phyloP scores from a whole-genome alignment of 2,888 invertebrate species.

The Nymphalis c-album region DNA sequence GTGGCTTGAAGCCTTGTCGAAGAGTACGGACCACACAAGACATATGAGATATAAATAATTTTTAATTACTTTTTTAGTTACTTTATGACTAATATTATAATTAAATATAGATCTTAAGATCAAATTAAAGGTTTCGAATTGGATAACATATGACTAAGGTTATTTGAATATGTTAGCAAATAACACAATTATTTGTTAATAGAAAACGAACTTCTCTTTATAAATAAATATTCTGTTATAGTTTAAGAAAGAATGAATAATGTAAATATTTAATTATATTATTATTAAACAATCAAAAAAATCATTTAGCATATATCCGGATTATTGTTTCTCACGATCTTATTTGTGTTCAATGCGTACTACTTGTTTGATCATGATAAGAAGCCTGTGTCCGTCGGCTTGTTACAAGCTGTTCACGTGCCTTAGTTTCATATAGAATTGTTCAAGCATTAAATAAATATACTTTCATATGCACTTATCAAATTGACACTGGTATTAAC shows the following conservation, averaged over 20 bases:
- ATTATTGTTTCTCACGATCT: neutral
- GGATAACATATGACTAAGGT: too few relatives aligned
- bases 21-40: conserved; percentile 14
- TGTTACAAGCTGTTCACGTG: neutral
- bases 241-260: too few relatives aligned
- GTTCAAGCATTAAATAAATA: neutral
- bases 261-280: too few relatives aligned
- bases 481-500: too few relatives aligned
- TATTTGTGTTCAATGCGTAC: neutral
- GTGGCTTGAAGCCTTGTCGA: conserved; percentile 12
- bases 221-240: too few relatives aligned
- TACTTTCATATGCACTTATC: neutral
- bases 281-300: too few relatives aligned
- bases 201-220: too few relatives aligned
- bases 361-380: neutral
- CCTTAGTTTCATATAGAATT: neutral
- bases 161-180: too few relatives aligned
- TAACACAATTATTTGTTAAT: too few relatives aligned
- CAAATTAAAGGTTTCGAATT: too few relatives aligned
- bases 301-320: neutral
- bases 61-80: neutral
- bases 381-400: neutral
- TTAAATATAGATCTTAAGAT: neutral
- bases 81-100: too few relatives aligned
- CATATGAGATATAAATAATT: neutral